Percentiles rank a stretch among this genome's conserved stretches.
Conservation (phyloP, 1,140 invertebrate genomes). For the Conus betulinus region DNA sequence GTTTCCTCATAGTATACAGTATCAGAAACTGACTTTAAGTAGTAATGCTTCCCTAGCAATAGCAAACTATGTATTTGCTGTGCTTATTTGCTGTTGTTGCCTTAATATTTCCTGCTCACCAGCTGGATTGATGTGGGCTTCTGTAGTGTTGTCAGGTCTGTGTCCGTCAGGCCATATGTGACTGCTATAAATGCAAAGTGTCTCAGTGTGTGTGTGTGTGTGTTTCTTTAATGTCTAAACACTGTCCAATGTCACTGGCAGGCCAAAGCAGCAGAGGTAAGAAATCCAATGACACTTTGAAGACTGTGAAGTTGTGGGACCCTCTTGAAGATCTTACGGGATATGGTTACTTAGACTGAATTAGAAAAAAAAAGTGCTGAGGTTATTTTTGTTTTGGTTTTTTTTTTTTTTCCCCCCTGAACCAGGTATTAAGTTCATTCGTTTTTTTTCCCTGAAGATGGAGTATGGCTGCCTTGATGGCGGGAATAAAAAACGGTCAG, state of each 20-base stretch:
- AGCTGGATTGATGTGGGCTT: not conserved
- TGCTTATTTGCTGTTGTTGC: not conserved
- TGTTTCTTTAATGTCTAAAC: not conserved
- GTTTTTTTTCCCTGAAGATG: too few species aligned
- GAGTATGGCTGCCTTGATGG: too few species aligned
- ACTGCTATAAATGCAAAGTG: not conserved
- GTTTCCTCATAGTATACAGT: too few species aligned
- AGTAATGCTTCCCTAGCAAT: not conserved
- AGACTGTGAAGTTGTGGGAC: not conserved
- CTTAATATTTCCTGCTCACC: not conserved
- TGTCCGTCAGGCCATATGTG: not conserved
- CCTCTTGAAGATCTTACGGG: not conserved
- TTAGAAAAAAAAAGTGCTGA: not conserved
- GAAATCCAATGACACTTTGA: not conserved
- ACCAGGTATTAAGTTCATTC: not conserved
- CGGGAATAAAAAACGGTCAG: too few species aligned
- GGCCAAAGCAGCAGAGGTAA: not conserved
- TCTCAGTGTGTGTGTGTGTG: constrained; percentile 5
- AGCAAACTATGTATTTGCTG: not conserved
- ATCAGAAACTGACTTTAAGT: too few species aligned
- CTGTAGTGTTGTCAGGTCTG: not conserved
- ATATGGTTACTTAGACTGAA: not conserved
- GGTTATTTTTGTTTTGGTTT: not conserved
- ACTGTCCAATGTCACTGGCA: not conserved
- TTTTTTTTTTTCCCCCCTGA: not conserved